Evolutionary conservation across 2,888 invertebrate genomes (phyloP).

Genomic region (Bombyx huttoni): DNA sequence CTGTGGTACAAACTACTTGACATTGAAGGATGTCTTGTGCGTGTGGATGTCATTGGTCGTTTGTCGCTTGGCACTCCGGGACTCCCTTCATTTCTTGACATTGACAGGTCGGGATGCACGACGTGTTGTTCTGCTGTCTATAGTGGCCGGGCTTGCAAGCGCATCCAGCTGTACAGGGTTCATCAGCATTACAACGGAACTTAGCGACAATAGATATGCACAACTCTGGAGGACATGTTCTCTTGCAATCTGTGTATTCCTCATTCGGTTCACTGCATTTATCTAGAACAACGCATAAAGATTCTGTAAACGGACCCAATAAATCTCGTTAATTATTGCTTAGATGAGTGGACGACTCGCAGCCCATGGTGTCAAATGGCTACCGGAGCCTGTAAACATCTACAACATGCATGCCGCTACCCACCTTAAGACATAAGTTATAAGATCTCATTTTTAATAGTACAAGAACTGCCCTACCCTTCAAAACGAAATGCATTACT

Average conservation of each 20-base stretch:
- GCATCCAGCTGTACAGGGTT: neutral
- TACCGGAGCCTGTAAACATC: too few species aligned
- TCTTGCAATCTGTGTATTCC: constrained; percentile 12
- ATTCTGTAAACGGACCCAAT: too few species aligned
- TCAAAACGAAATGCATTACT: too few species aligned
- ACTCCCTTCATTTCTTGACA: neutral
- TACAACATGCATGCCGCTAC: too few species aligned
- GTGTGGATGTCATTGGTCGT: neutral
- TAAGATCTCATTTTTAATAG: too few species aligned
- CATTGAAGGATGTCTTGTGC: too few species aligned
- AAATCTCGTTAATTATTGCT: too few species aligned
- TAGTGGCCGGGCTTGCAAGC: constrained; percentile 12
- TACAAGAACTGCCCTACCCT: too few species aligned
- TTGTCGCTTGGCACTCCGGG: neutral
- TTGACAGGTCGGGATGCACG: neutral
- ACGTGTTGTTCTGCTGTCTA: neutral
- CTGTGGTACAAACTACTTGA: too few species aligned
- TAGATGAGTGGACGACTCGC: too few species aligned
- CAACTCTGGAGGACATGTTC: constrained; percentile 15
- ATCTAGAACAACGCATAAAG: neutral
- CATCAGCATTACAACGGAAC: neutral
- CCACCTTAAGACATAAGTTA: too few species aligned
- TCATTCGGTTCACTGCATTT: constrained; percentile 8
- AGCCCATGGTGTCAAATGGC: too few species aligned
- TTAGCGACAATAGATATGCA: constrained; percentile 9